Base-by-base conservation (phyloP, 92 coral and sea anemone species). In the Palythoa grandis region DNA sequence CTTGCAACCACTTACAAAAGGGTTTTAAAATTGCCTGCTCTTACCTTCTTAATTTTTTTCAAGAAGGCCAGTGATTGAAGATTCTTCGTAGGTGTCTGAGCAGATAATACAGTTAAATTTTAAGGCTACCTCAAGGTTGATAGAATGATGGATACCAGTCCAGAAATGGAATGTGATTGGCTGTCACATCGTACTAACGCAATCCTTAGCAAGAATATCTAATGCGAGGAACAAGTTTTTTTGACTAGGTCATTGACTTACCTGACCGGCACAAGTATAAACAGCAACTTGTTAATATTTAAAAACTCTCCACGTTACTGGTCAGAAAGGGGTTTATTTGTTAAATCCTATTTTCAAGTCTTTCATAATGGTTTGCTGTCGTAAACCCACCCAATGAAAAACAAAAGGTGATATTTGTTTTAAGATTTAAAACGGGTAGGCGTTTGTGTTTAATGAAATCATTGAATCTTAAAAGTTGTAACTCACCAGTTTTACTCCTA, bases 291-390 rank as follows among this genome's bases (percentile, higher is more conserved):
- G 74, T 80, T 69, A 80, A 80, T 80, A 43, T 65, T 80, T 80
- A 40, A 80, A 35, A 67, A 48, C 56, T 78, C 83, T 78, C 70
- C 52, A 66, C 85, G 74, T 66, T 65, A 66, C 22, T 48, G 87
- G 85, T 78, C 90, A 58, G 79, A 52, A 16, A 53, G 57, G 35
- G 43, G 70, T 68, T 72, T 87, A 72, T 77, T 82, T 76, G 47
- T 69, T 39, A 87, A 87, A 54, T 6, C 87, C 76, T 74, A 92
- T 93, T 86, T 92, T 82, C 54, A 83, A 91, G 87, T 93, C 97
- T 93, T 93, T 93, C 95, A 87, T 93, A 93, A 93, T 90, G 68
- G 68, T 52, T 76, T 66, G 74, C 71, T 84, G 86, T 66, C 87
- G 83, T 67, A 67, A 66, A 80, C 8, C 74, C 73, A 53, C 85